A percentile compares a stretch with the other conserved stretches of the same genome.
These are phyloP conservation scores for Pachymerium ferrugineum DNA, from an alignment of 2,888 invertebrate species.

Conservation along the genomic window DNA sequence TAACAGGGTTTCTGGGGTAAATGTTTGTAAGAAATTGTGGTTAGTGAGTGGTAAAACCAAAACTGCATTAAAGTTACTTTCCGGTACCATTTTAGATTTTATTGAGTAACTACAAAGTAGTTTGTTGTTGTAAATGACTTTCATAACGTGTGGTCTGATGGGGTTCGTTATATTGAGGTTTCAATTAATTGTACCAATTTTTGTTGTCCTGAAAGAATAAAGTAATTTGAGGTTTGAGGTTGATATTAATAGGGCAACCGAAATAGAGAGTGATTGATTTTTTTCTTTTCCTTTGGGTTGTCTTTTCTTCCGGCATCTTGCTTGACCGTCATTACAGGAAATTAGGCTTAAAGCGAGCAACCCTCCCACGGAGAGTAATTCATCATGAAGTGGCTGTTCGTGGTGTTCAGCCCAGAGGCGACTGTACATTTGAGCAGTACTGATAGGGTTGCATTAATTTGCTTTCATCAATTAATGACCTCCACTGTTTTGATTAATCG, in stretches of 20 bases:
- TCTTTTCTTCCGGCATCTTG: not conserved
- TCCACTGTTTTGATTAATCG: not conserved
- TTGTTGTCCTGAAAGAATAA: too few species aligned
- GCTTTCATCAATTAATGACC: constrained; percentile 15
- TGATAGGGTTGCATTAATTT: constrained; percentile 10
- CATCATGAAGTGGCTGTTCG: constrained; percentile 2
- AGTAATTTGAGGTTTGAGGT: too few species aligned
- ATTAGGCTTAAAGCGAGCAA: constrained; percentile 10
- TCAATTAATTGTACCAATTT: too few species aligned
- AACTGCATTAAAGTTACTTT: too few species aligned
- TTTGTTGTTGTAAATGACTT: too few species aligned
- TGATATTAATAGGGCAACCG: not conserved
- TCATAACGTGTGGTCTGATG: too few species aligned
- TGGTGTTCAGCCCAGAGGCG: not conserved
- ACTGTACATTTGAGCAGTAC: not conserved
- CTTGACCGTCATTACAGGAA: constrained; percentile 7
- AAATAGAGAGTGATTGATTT: not conserved
- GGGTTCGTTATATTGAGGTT: too few species aligned
- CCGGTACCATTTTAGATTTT: too few species aligned
- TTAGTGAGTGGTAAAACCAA: too few species aligned
- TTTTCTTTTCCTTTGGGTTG: not conserved
- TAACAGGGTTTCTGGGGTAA: too few species aligned
- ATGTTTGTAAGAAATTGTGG: too few species aligned
- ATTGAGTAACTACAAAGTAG: too few species aligned
- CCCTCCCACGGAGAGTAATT: constrained; percentile 17